These are phyloP conservation scores for Aldrovandia affinis DNA, from an alignment of 2,797 vertebrate species.

Conservation along the genomic window DNA sequence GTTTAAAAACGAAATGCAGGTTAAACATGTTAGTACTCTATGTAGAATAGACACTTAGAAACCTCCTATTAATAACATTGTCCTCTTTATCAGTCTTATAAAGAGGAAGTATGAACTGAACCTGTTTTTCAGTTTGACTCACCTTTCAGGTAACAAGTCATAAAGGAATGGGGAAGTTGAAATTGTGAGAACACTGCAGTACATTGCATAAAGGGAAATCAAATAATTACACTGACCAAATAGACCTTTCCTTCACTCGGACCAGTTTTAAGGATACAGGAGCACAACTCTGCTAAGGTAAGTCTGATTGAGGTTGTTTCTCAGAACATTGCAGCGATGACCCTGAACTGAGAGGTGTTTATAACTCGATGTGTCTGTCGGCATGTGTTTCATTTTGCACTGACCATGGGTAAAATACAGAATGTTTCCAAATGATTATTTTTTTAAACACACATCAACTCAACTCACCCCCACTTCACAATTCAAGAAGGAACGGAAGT, in stretches of 20 bases:
- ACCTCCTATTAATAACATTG: neutral
- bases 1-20: neutral
- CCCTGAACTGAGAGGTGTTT: neutral
- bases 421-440: too few relatives aligned
- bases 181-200: neutral
- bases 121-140: conserved; percentile 24
- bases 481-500: too few relatives aligned
- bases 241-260: neutral
- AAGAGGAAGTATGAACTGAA: conserved; percentile 28
- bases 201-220: neutral
- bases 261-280: neutral
- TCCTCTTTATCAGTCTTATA: neutral
- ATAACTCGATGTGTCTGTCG: neutral
- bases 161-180: conserved; percentile 71
- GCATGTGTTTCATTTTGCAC: neutral
- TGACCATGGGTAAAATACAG: too few relatives aligned
- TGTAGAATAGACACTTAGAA: neutral
- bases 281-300: neutral
- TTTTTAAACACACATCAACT: too few relatives aligned
- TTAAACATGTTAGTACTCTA: too few relatives aligned
- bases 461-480: too few relatives aligned
- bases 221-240: neutral
- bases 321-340: neutral
- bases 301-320: neutral
- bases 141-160: conserved; percentile 34